Evolutionary conservation across 2,113 vertebrate genomes (phyloP).

Genomic region (Hiodon tergisus): DNA sequence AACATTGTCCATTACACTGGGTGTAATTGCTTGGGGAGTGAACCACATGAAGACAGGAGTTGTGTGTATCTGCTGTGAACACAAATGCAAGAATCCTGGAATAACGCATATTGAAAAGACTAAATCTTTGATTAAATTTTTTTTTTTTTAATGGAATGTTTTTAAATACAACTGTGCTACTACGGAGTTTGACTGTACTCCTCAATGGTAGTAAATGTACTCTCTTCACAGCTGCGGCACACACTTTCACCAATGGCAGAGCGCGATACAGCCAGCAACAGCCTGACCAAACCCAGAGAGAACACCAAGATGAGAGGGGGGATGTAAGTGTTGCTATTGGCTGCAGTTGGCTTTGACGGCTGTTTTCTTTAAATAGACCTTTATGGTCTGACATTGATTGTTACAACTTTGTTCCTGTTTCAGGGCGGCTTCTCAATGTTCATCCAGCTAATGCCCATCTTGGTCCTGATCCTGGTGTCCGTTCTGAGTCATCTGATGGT

Average conservation of each 20-base stretch:
- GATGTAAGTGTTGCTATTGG: slow-evolving; percentile 67
- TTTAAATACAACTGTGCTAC: too few species aligned
- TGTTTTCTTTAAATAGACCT: not conserved
- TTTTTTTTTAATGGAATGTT: too few species aligned
- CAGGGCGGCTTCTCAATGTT: slow-evolving; percentile 96
- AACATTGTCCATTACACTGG: too few species aligned
- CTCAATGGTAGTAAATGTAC: slow-evolving; percentile 5
- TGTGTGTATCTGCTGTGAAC: too few species aligned
- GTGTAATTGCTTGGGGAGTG: too few species aligned
- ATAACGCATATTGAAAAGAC: too few species aligned
- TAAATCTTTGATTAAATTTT: too few species aligned
- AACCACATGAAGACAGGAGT: too few species aligned
- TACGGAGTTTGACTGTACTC: not conserved
- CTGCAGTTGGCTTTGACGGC: not conserved
- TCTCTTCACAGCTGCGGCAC: slow-evolving; percentile 67
- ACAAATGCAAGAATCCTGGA: too few species aligned
- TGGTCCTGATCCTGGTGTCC: slow-evolving; percentile 91
- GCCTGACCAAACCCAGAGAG: slow-evolving; percentile 74
- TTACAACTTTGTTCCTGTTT: slow-evolving; percentile 22
- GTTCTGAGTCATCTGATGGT: slow-evolving; percentile 95
- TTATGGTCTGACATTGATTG: not conserved
- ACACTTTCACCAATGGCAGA: slow-evolving; percentile 84
- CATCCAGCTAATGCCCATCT: slow-evolving; percentile 94
- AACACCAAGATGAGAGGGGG: slow-evolving; percentile 85
- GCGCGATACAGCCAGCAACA: slow-evolving; percentile 76